Evolutionary conservation across 30 jellyfish, hydroid and myxozoan genomes (phyloP).

Genomic region (Cassiopea xamachana): DNA sequence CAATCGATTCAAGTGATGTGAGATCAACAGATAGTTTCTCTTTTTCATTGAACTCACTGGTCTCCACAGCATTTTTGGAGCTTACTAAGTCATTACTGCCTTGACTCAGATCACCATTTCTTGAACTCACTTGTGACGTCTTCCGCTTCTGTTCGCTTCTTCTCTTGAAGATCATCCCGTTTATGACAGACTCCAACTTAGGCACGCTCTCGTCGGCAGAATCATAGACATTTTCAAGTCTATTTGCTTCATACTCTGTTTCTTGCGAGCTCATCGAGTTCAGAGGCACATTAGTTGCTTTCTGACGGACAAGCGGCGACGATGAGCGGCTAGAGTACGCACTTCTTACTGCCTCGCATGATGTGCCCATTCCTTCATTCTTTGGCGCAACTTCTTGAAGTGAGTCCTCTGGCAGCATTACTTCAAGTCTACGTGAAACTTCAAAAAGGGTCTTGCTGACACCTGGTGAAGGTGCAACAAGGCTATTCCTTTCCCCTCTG

Average conservation of each 20-base stretch:
- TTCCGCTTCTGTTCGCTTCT: conserved; percentile 37
- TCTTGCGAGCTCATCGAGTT: conserved; percentile 68
- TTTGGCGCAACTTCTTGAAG: conserved; percentile 3
- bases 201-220: conserved; percentile 54
- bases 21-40: neutral
- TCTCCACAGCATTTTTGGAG: neutral
- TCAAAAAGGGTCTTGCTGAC: conserved; percentile 76
- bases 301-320: conserved; percentile 77
- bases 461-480: conserved; percentile 83
- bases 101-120: no score
- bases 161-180: conserved; percentile 64
- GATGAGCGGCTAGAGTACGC: conserved; percentile 61
- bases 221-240: neutral
- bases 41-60: neutral
- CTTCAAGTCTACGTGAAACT: conserved; percentile 74
- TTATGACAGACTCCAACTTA: conserved; percentile 54
- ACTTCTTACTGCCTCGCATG: conserved; percentile 44
- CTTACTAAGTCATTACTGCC: neutral
- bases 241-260: conserved; percentile 28
- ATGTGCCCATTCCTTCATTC: conserved; percentile 3
- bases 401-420: conserved; percentile 65
- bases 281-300: conserved; percentile 42
- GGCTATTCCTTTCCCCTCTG: conserved; percentile 44
- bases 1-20: neutral
- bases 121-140: neutral